Conservation (phyloP, 2,113 vertebrate genomes). For the Ploceus nigricollis region DNA sequence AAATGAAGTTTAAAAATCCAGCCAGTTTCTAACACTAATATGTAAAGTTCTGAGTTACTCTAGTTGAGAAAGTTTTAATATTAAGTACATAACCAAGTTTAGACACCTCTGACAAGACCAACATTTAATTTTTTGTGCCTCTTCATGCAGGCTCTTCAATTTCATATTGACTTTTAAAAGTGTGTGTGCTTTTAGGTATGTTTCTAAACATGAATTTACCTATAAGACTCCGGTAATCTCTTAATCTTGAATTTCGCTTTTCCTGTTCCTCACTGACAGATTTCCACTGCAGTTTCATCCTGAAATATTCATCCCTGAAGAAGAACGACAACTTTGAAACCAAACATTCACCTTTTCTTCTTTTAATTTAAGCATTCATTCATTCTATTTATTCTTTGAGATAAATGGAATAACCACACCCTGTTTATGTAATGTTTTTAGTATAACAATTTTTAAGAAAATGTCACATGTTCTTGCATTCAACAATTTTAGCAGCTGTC, state of each 20-base stretch:
- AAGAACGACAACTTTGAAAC: conserved; percentile 14
- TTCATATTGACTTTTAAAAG: neutral
- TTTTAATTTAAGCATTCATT: neutral
- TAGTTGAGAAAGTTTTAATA: neutral
- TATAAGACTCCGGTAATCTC: conserved; percentile 93
- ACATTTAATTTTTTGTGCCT: neutral
- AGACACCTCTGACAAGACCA: neutral
- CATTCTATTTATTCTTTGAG: neutral
- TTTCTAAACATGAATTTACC: conserved; percentile 73
- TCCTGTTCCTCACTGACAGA: conserved; percentile 95
- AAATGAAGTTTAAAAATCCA: neutral
- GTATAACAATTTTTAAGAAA: neutral
- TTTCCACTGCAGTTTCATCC: conserved; percentile 98
- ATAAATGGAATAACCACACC: neutral
- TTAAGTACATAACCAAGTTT: neutral
- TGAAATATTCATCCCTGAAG: conserved; percentile 93
- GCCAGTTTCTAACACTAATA: neutral
- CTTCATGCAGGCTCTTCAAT: neutral
- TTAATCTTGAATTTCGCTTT: conserved; percentile 89
- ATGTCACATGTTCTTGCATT: neutral
- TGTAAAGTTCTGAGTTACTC: neutral
- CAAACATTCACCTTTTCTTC: neutral
- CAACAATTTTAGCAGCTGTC: neutral
- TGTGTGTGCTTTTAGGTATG: neutral
- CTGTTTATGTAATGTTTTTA: neutral